Evolutionary conservation across 92 coral and sea anemone species (phyloP), one percentile per base, ranked within the genome.

Genomic region (Heliopora coerulea): DNA sequence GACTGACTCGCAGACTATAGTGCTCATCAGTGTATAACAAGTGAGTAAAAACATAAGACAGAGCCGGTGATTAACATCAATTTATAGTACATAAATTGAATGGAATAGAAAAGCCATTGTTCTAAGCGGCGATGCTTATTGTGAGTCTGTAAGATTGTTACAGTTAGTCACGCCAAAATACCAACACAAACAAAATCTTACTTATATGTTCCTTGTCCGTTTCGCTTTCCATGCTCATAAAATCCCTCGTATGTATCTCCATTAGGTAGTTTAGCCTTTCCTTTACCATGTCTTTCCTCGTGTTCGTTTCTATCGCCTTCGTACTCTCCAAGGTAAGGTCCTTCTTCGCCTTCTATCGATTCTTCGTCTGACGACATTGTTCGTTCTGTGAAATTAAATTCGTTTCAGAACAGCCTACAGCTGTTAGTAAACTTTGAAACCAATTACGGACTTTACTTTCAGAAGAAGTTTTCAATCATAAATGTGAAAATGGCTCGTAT

Each of bases 141-240:
- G n/a, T n/a, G n/a, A n/a, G n/a, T n/a, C n/a, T n/a, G n/a, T n/a
- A n/a, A n/a, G n/a, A n/a, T n/a, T n/a, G n/a, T n/a, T n/a, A n/a
- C n/a, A n/a, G n/a, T n/a, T 46, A 46, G n/a, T 8, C 52, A 46
- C 12, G n/a, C 52, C 7, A 11, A 50, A n/a, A n/a, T n/a, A n/a
- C n/a, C n/a, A n/a, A n/a, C n/a, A n/a, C n/a, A 21, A 46, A 0
- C 21, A 35, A 13, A 34, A 0, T 44, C 97, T 92, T 79, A 93
- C 98, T 88, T 93, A 95, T 93, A 93, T 26, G 83, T 88, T 42
- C 98, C 98, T 54, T 87, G 84, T 1, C 98, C 98, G 40, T 93
- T 96, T 17, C 98, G 42, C 73, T 90, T 93, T 6, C 98, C 98
- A 30, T 88, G 93, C 0, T 82, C 83, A 54, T 93, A 93, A 54